Evolutionary conservation across 2,797 vertebrate genomes (phyloP), one percentile per base, ranked within the genome.

Genomic region (Spondyliosoma cantharus): DNA sequence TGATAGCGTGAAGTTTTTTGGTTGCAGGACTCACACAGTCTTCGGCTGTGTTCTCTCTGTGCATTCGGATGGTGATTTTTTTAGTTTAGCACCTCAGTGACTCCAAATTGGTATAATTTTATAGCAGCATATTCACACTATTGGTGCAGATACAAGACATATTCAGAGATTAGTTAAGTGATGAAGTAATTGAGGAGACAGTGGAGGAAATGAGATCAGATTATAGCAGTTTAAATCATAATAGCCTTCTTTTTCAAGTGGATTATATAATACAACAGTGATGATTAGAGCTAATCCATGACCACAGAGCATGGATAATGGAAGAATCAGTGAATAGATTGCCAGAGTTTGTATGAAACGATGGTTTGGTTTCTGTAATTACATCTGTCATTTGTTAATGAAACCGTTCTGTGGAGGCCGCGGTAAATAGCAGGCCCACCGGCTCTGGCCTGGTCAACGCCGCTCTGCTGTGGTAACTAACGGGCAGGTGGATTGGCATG

Each of bases 221-320:
- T 90, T 85, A 86, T 54, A 48, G 67, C 59, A 86, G 74, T 90
- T 86, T 72, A 80, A 90, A 86, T 86, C 70, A 85, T 80, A 88
- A 87, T 81, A 78, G 76, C 68, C 62, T 75, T 68, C 68, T 80
- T 83, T 87, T 88, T 86, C 25, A 76, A 74, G 80, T 81, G 82
- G 86, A 88, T 92, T 91, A 88, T 67, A 76, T 78, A 86, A 87
- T 78, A 85, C 73, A 86, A 48, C 82, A 79, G 64, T 7, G 22
- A 77, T 90, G 83, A 92, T 91, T 87, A 74, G 70, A 80, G 80
- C 81, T 90, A 91, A 91, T 91, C 82, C 85, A 78, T 32, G 61
- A 83, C 76, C 78, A 71, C 76, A 71, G 77, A 76, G 81, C 85
- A 74, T 57, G 68, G 84, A 87, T 84, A 86, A 86, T 67, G 57